These are phyloP conservation scores for Passer domesticus DNA, from an alignment of 2,113 vertebrate species.

Conservation along the genomic window DNA sequence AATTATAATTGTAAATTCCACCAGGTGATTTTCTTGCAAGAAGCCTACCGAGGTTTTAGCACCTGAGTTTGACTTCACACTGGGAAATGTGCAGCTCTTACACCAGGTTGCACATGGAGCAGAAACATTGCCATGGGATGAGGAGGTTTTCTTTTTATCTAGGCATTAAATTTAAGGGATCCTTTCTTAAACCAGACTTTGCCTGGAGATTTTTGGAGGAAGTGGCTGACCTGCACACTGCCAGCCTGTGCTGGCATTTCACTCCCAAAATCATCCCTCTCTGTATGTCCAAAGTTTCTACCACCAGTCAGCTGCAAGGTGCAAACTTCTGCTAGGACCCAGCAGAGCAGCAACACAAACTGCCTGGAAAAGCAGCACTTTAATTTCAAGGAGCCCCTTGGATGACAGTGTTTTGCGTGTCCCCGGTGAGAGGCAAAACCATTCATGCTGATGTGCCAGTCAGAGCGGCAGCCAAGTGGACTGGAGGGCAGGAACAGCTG, in stretches of 20 bases:
- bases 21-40: not conserved
- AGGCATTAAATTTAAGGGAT: not conserved
- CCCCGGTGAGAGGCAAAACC: not conserved
- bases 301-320: not conserved
- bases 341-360: not conserved
- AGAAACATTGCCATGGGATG: not conserved
- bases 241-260: not conserved
- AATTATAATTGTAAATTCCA: not conserved
- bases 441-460: not conserved
- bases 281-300: not conserved
- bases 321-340: not conserved
- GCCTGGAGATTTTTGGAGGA: not conserved
- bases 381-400: not conserved
- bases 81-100: not conserved
- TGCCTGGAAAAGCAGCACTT: not conserved
- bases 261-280: fast-evolving
- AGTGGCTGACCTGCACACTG: not conserved
- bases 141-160: not conserved
- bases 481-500: not conserved
- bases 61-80: not conserved
- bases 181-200: not conserved
- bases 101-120: fast-evolving
- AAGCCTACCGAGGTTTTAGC: not conserved
- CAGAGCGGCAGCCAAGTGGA: not conserved
- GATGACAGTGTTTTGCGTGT: not conserved